Evolutionary conservation across 2,888 invertebrate genomes (phyloP), one percentile per base, ranked within the genome.

Genomic region (Sphaerophoria taeniata): DNA sequence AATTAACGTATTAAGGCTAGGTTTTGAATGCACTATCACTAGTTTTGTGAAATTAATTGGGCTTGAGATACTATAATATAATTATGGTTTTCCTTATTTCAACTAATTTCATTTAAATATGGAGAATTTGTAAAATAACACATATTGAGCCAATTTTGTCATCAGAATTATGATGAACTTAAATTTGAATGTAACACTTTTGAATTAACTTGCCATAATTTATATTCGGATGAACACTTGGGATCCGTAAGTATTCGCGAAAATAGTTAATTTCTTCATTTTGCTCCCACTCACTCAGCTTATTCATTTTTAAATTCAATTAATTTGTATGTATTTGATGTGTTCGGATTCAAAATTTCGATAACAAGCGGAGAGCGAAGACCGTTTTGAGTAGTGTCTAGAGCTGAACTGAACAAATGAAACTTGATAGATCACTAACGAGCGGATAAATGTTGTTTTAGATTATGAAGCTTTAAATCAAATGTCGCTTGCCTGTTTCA

Each of bases 141-240:
- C 24, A 24, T 24, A 2, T 24, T 24, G 24, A 24, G 2, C 24
- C 2, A 24, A 24, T 24, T 24, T 24, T 2, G 24, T 24, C 24
- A 24, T 24, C 24, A 24, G 24, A 24, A 24, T 24, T 24, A 24
- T 24, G 24, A 24, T 24, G 2, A 24, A 24, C 24, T 24, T 2
- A 24, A 24, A 24, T 24, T 24, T 24, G 24, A 24, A 24, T 24
- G 24, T 2, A 24, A 24, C 24, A 24, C 24, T 24, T 24, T 24
- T 24, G 24, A 24, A 24, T 60, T 1, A 49, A 88, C 91, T 94
- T 92, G 97, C 98, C 95, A 91, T 98, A 98, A 91, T 98, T 94
- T 5, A 97, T 93, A 89, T 96, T 92, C 0, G 98, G 98, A 89
- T 98, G 98, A 0, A 98, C 97, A 71, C 97, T 97, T 7, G 97